phyloP scores from a whole-genome alignment of 1,140 invertebrate species.

The Sinella curviseta region DNA sequence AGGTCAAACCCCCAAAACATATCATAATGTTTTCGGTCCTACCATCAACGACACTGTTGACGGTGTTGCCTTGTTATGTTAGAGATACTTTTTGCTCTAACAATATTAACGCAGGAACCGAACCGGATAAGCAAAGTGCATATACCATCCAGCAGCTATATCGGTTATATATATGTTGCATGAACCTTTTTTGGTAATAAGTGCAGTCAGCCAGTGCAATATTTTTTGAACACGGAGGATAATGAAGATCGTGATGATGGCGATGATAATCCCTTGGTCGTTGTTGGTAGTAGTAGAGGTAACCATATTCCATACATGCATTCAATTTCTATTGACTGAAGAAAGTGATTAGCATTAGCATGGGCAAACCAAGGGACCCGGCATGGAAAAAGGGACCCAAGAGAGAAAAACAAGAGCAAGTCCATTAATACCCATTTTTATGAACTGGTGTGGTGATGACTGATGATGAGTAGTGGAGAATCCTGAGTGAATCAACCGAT shows the following conservation, averaged over 20 bases:
- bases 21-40: not conserved
- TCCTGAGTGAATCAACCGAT: not conserved
- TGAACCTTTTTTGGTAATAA: not conserved
- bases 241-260: not conserved
- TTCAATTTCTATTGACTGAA: not conserved
- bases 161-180: no score
- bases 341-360: not conserved
- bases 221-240: not conserved
- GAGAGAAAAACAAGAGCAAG: not conserved
- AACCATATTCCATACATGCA: not conserved
- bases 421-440: not conserved
- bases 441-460: not conserved
- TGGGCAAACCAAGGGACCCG: not conserved
- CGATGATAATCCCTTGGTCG: not conserved
- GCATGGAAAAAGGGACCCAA: not conserved
- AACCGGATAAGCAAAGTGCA: slow-evolving; percentile 23
- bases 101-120: slow-evolving; percentile 11
- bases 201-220: not conserved
- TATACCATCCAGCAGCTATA: not conserved
- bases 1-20: slow-evolving; percentile 15
- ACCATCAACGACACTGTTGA: not conserved
- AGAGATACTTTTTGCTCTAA: not conserved
- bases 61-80: not conserved
- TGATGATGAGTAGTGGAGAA: not conserved
- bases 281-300: not conserved